These are phyloP conservation scores for Boloria euphrosyne DNA, from an alignment of 2,888 invertebrate species.

Conservation along the genomic window DNA sequence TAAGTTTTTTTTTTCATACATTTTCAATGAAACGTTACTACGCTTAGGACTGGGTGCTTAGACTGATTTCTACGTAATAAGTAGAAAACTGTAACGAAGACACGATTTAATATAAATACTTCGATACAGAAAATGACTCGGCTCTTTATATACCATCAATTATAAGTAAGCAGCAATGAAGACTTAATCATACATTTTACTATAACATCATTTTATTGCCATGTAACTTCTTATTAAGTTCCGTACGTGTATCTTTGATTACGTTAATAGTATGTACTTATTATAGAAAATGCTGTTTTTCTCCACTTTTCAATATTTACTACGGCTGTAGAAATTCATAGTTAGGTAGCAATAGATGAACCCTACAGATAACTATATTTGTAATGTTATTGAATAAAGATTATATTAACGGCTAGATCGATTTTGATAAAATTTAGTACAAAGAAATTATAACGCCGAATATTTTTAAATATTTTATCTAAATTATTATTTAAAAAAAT, in stretches of 20 bases:
- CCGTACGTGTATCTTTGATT: conserved; percentile 25
- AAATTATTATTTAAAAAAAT: too few species aligned
- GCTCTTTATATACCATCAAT: conserved; percentile 20
- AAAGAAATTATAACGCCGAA: too few species aligned
- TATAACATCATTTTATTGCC: conserved; percentile 26
- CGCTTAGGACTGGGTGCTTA: too few species aligned
- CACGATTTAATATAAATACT: conserved; percentile 7
- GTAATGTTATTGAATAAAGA: too few species aligned
- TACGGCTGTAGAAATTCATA: background rate
- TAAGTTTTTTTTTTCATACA: background rate
- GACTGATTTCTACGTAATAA: background rate
- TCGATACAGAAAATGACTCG: conserved; percentile 9
- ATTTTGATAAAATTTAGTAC: too few species aligned
- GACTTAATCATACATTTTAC: conserved; percentile 32
- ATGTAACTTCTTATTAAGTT: conserved; percentile 24
- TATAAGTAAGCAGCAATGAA: conserved; percentile 22
- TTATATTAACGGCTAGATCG: too few species aligned
- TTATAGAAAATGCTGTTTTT: conserved; percentile 20
- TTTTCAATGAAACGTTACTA: background rate
- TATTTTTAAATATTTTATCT: too few species aligned
- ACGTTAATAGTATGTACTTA: conserved; percentile 16
- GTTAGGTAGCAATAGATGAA: too few species aligned
- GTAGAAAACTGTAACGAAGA: conserved; percentile 7
- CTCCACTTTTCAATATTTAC: conserved; percentile 1
- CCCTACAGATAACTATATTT: too few species aligned